These are phyloP conservation scores for Stenichneumon culpator DNA, from an alignment of 2,888 invertebrate genomes.

Conservation along the genomic window DNA sequence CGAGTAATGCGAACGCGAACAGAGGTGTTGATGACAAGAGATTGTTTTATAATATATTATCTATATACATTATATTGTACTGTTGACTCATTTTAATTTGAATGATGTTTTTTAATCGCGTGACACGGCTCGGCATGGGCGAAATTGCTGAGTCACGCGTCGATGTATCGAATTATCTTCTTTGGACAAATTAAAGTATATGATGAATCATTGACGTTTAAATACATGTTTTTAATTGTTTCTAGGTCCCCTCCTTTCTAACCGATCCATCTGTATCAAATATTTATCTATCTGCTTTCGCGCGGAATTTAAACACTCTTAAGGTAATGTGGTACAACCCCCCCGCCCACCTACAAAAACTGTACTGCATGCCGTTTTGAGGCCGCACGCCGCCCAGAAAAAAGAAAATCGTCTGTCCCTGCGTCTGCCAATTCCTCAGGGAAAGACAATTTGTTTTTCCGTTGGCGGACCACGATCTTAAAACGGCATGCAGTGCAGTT, in stretches of 20 bases:
- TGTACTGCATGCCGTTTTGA: too few relatives aligned
- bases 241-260: background rate
- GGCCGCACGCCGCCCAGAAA: too few relatives aligned
- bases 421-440: too few relatives aligned
- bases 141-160: slow-evolving; percentile 22
- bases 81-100: slow-evolving; percentile 55
- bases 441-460: too few relatives aligned
- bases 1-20: background rate
- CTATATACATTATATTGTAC: slow-evolving; percentile 48
- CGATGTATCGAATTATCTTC: slow-evolving; percentile 54
- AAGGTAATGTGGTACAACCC: too few relatives aligned
- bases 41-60: slow-evolving; percentile 52
- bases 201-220: slow-evolving; percentile 51
- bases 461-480: too few relatives aligned
- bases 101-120: slow-evolving; percentile 46
- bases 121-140: slow-evolving; percentile 7
- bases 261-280: background rate
- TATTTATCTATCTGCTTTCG: background rate
- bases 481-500: too few relatives aligned
- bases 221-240: background rate
- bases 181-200: slow-evolving; percentile 54
- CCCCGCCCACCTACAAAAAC: too few relatives aligned
- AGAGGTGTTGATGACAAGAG: background rate
- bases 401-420: too few relatives aligned
- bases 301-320: background rate